These are phyloP conservation scores for Dynastes grantii DNA, from an alignment of 2,888 invertebrate genomes.

Conservation along the genomic window DNA sequence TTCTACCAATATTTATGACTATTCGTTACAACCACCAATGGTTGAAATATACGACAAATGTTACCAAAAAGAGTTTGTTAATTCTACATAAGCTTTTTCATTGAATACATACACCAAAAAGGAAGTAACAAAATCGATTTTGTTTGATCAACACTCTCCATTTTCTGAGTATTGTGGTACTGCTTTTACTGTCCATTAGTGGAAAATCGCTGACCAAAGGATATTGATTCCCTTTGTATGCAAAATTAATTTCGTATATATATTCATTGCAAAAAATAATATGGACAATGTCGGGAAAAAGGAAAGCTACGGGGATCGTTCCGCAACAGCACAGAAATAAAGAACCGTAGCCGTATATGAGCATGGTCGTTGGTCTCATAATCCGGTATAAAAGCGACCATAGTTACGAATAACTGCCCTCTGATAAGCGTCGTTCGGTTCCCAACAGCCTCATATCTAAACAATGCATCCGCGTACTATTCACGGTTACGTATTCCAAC, in stretches of 20 bases:
- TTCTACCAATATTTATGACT: no score
- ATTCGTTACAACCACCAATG: no score
- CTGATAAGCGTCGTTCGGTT: slow-evolving; percentile 54
- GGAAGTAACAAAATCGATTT: no score
- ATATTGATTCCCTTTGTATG: slow-evolving; percentile 12
- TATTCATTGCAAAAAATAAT: slow-evolving; percentile 14
- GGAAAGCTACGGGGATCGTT: slow-evolving; percentile 24
- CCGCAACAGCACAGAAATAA: slow-evolving; percentile 36
- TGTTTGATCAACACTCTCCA: no score
- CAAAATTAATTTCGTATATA: slow-evolving; percentile 27
- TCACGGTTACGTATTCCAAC: slow-evolving; percentile 29
- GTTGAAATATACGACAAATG: no score
- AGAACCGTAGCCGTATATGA: slow-evolving; percentile 39
- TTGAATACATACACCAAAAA: no score
- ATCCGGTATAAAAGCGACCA: slow-evolving; percentile 56
- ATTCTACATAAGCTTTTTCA: no score
- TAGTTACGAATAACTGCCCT: slow-evolving; percentile 57
- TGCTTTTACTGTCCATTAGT: background rate
- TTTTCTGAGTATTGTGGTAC: no score
- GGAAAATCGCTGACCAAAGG: slow-evolving; percentile 22
- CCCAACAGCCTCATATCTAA: slow-evolving; percentile 55
- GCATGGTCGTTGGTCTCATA: slow-evolving; percentile 53
- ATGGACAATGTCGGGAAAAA: slow-evolving; percentile 15
- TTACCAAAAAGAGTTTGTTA: no score
- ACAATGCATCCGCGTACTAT: slow-evolving; percentile 46